Conservation (phyloP, 2,888 invertebrate genomes). For the Orchesellides sinensis region DNA sequence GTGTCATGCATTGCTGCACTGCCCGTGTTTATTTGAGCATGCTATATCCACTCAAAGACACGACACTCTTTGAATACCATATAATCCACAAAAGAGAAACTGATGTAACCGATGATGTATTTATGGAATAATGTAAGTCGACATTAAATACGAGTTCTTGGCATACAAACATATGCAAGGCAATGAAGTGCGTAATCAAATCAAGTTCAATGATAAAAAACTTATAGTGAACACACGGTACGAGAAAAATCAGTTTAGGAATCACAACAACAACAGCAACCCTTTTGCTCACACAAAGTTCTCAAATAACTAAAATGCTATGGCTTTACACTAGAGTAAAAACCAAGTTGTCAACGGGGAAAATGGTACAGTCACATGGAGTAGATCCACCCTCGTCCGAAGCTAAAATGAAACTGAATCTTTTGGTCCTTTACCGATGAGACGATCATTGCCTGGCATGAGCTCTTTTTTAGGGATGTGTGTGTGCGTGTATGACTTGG, state of each 20-base stretch:
- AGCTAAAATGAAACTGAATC: slow-evolving; percentile 63
- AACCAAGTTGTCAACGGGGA: slow-evolving; percentile 33
- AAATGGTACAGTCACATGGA: slow-evolving; percentile 2
- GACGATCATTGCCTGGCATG: slow-evolving; percentile 25
- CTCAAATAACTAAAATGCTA: slow-evolving; percentile 5
- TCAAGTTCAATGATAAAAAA: too few species aligned
- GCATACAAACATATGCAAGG: slow-evolving; percentile 19
- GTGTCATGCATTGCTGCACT: too few species aligned
- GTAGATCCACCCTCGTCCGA: slow-evolving; percentile 59
- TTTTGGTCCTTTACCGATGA: slow-evolving; percentile 46
- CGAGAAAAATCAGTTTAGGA: slow-evolving; percentile 41
- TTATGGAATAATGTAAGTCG: slow-evolving; percentile 30
- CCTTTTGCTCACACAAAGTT: slow-evolving; percentile 22
- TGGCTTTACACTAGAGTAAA: slow-evolving; percentile 17
- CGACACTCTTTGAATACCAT: not conserved
- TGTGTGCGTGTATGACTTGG: slow-evolving; percentile 12
- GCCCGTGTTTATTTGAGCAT: too few species aligned
- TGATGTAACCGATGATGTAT: slow-evolving; percentile 26
- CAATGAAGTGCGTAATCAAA: not conserved
- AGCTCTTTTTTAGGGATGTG: slow-evolving; percentile 11
- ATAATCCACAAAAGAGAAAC: not conserved
- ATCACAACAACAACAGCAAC: slow-evolving; percentile 40
- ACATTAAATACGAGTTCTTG: slow-evolving; percentile 22
- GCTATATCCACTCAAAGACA: not conserved
- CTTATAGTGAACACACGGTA: not conserved